Conservation (phyloP, 2,888 invertebrate genomes). For the Drosophila picticornis region DNA sequence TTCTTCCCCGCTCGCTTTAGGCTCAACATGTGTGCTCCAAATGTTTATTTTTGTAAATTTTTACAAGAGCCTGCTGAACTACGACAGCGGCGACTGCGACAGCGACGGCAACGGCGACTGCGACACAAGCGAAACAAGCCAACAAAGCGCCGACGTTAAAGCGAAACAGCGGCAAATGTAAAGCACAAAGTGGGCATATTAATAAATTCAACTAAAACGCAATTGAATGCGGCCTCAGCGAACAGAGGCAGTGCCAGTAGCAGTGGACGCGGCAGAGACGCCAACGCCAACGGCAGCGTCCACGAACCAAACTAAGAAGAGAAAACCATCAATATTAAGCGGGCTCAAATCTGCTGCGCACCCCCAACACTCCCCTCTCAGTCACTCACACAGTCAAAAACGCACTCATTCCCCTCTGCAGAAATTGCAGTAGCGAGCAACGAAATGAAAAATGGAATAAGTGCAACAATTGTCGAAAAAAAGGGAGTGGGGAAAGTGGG, state of each 20-base stretch:
- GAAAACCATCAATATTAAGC: conserved; percentile 64
- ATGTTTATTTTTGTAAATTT: conserved; percentile 69
- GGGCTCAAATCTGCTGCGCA: conserved; percentile 67
- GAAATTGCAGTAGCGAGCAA: conserved; percentile 37
- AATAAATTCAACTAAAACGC: conserved; percentile 73
- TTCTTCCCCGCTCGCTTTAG: conserved; percentile 15
- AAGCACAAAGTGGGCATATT: conserved; percentile 61
- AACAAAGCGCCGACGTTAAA: conserved; percentile 48
- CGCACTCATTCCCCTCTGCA: conserved; percentile 41
- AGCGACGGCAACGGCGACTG: conserved; percentile 24
- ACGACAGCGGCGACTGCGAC: conserved; percentile 28
- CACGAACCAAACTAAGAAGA: conserved; percentile 46
- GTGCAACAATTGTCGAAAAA: conserved; percentile 61
- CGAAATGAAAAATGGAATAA: conserved; percentile 70
- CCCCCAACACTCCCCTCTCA: conserved; percentile 35
- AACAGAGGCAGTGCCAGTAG: conserved; percentile 12
- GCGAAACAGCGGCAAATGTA: conserved; percentile 38
- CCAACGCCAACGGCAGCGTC: conserved; percentile 26
- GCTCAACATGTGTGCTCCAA: conserved; percentile 77
- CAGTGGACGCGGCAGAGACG: conserved; percentile 24
- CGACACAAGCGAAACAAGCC: conserved; percentile 47
- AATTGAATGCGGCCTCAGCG: conserved; percentile 65
- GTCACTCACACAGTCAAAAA: conserved; percentile 1
- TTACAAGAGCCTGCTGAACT: conserved; percentile 58
- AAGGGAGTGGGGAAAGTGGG: conserved; percentile 30